Evolutionary conservation across 1,140 invertebrate species (phyloP), one percentile per base, ranked within the genome.

Genomic region (Oreohelix idahoensis): DNA sequence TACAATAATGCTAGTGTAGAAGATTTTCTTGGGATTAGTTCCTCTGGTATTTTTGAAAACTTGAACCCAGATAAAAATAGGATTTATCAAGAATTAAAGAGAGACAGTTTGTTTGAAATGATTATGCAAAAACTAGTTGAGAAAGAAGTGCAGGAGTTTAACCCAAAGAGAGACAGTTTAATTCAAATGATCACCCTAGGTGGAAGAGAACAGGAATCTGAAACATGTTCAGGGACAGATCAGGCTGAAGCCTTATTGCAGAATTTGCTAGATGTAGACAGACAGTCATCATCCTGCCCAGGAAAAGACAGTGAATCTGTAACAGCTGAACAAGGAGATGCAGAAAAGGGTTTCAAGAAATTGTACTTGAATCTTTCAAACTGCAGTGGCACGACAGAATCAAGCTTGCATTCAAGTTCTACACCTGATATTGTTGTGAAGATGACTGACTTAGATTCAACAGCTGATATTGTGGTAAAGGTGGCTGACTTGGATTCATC

Each of bases 101-200:
- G 39, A 42, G 42, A 74, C 32, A 35, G 63, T 66, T 35, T 66
- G n/a, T 66, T 66, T 66, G 63, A 66, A 32, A 32, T 66, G 63
- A 66, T 66, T 23, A 66, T 66, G 63, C n/a, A 66, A 23, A 66
- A 29, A 11, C 29, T 66, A 35, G 63, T 66, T 1, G 63, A 66
- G 63, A 66, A 66, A 35, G 63, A 66, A 23, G 5, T 66, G 29
- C 8, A 32, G 5, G 63, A 66, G 63, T 66, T 66, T 23, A 32
- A 66, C n/a, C 1, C 63, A 8, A 23, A 66, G 51, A 58, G 17
- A 23, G 51, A 58, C 23, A 23, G 23, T 26, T 10, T 58, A 20
- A 11, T 58, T 10, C 8, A 58, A 20, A 17, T 58, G 17, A 58
- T 58, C 2, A 23, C 10, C 15, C 63, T 5, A 32, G 29, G 63